phyloP scores from a whole-genome alignment of 1,140 invertebrate genomes.

The Aphidius gifuensis region DNA sequence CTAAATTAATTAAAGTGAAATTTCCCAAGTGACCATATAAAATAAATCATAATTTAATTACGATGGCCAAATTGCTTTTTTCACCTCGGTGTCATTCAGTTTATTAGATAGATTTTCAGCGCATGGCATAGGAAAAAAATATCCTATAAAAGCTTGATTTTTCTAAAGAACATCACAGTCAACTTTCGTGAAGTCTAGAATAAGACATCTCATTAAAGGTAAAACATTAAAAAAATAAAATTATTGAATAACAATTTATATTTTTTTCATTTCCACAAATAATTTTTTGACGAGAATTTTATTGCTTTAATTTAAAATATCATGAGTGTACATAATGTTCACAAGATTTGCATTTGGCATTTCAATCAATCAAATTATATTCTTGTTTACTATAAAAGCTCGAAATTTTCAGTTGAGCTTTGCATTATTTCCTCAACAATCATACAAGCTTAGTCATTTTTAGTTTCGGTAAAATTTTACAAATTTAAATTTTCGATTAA shows the following conservation, averaged over 20 bases:
- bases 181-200: background rate
- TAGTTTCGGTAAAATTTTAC: background rate
- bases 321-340: slow-evolving; percentile 23
- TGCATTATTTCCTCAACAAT: slow-evolving; percentile 28
- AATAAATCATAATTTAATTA: slow-evolving; percentile 1
- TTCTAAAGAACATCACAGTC: slow-evolving; percentile 9
- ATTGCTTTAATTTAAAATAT: background rate
- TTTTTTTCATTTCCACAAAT: background rate
- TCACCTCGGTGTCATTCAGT: slow-evolving; percentile 6
- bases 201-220: slow-evolving; percentile 4
- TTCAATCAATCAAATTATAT: slow-evolving; percentile 35
- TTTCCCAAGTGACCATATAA: slow-evolving; percentile 18
- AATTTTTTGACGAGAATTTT: background rate
- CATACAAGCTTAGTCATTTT: slow-evolving; percentile 7
- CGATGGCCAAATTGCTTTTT: background rate
- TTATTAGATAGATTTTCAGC: background rate
- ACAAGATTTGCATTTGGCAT: slow-evolving; percentile 36
- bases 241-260: slow-evolving; percentile 1
- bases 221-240: background rate
- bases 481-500: too few relatives aligned
- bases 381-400: slow-evolving; percentile 44
- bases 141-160: slow-evolving; percentile 17
- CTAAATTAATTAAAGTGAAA: background rate
- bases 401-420: slow-evolving; percentile 22
- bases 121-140: background rate